Evolutionary conservation across 64 coral and sea anemone species (phyloP).

Genomic region (Montipora cactus): DNA sequence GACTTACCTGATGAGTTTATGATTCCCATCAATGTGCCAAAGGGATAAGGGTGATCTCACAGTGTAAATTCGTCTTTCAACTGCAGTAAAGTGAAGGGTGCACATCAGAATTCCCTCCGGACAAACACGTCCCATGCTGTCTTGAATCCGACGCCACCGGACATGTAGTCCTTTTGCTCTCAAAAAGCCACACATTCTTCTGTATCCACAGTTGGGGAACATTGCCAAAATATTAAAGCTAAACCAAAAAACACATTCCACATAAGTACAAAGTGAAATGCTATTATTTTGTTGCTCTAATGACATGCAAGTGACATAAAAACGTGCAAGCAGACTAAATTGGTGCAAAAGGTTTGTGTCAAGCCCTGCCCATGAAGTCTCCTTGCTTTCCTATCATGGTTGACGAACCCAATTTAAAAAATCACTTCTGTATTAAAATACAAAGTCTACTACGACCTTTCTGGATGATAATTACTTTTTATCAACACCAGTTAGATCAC

Average conservation of each 20-base stretch:
- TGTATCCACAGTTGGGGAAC: slow-evolving; percentile 82
- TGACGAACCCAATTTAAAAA: background rate
- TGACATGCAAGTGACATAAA: no score
- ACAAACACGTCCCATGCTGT: no score
- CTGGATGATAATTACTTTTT: no score
- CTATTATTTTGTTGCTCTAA: background rate
- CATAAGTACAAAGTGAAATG: background rate
- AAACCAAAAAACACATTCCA: background rate
- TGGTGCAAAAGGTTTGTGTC: slow-evolving; percentile 3
- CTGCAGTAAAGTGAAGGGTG: accelerated
- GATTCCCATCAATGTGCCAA: no score
- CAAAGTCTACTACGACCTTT: no score
- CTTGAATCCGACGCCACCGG: no score
- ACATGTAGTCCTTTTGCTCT: slow-evolving; percentile 48
- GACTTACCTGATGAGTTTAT: no score
- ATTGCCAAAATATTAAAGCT: slow-evolving; percentile 61
- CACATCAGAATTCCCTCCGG: no score
- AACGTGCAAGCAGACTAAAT: background rate
- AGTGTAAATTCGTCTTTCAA: no score
- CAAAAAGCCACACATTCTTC: slow-evolving; percentile 66
- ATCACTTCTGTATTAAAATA: no score
- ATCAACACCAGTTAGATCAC: background rate
- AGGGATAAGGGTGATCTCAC: no score
- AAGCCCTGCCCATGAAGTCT: slow-evolving; percentile 5
- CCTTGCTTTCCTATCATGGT: background rate